Conservation (phyloP, 2,888 invertebrate genomes). For the Stenolophus ochropezus region DNA sequence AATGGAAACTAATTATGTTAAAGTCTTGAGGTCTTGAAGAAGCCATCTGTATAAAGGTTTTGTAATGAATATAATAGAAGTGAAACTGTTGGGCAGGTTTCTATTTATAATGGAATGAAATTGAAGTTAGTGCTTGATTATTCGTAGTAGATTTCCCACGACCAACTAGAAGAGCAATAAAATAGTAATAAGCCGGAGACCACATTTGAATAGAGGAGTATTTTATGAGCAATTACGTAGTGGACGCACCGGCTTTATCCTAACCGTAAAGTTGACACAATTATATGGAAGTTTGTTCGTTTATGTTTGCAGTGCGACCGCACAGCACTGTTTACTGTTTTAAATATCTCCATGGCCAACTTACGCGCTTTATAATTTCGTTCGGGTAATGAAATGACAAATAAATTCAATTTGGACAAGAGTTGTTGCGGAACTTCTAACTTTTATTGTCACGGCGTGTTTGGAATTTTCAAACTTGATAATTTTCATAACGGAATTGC, state of each 20-base stretch:
- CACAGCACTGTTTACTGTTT: not conserved
- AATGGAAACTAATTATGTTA: too few relatives aligned
- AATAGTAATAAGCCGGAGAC: not conserved
- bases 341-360: constrained; percentile 31
- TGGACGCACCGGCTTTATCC: not conserved
- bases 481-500: not conserved
- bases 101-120: too few relatives aligned
- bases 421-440: constrained; percentile 18
- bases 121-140: too few relatives aligned
- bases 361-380: constrained; percentile 34
- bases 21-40: too few relatives aligned
- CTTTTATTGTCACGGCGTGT: constrained; percentile 31
- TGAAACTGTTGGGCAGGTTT: too few relatives aligned
- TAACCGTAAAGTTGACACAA: constrained; percentile 26
- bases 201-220: not conserved
- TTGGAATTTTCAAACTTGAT: constrained; percentile 1
- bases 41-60: too few relatives aligned
- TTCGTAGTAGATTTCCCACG: too few relatives aligned
- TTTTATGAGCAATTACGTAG: not conserved
- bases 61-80: too few relatives aligned
- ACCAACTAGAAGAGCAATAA: too few relatives aligned
- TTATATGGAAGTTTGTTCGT: constrained; percentile 41
- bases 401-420: constrained; percentile 40
- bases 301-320: constrained; percentile 13
- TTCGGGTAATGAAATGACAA: constrained; percentile 26